These are phyloP conservation scores for Masnerella sp. DNA, from an alignment of 2,888 invertebrate genomes.

Conservation along the genomic window DNA sequence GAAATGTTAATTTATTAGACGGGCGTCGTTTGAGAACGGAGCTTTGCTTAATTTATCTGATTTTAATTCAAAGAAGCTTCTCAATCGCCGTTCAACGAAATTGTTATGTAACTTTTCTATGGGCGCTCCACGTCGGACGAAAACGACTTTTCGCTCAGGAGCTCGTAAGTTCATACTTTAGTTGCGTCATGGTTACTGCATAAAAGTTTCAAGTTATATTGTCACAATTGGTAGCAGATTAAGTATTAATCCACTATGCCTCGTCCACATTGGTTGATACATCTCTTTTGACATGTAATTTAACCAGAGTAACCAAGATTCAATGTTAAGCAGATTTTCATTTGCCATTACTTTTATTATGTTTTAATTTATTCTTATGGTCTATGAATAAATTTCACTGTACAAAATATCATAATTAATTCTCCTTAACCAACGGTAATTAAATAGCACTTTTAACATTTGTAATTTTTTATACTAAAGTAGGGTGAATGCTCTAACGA, in stretches of 20 bases:
- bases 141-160: slow-evolving; percentile 17
- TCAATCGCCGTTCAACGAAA: slow-evolving; percentile 27
- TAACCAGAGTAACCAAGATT: too few species aligned
- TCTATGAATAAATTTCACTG: too few species aligned
- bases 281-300: slow-evolving; percentile 15
- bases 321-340: too few species aligned
- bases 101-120: slow-evolving; percentile 31
- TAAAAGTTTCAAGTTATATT: slow-evolving; percentile 24
- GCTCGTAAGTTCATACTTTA: slow-evolving; percentile 18
- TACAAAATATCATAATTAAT: too few species aligned
- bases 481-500: too few species aligned
- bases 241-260: slow-evolving; percentile 14
- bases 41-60: slow-evolving; percentile 28
- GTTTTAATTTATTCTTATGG: too few species aligned
- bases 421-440: too few species aligned
- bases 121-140: not conserved
- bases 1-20: slow-evolving; percentile 34
- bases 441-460: too few species aligned
- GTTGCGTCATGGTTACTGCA: slow-evolving; percentile 10
- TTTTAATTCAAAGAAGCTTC: slow-evolving; percentile 28
- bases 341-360: too few species aligned
- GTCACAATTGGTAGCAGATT: slow-evolving; percentile 28
- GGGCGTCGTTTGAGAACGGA: slow-evolving; percentile 7
- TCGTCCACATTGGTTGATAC: too few species aligned
- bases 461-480: too few species aligned